Conservation (phyloP, 2,888 invertebrate species). For the Sinelater perroti region DNA sequence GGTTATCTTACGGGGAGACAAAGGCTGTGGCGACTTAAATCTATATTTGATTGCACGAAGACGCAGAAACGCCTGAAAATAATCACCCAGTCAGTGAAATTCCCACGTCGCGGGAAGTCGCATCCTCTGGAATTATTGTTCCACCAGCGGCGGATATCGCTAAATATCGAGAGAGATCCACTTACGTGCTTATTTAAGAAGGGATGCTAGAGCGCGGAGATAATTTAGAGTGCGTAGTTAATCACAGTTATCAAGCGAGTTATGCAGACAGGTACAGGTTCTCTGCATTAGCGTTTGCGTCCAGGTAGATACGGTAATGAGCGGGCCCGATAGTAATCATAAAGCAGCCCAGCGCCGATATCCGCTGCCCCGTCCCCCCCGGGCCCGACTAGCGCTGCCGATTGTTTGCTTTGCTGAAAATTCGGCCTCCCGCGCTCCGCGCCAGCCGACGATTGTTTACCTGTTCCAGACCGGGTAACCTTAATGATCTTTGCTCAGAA, state of each 20-base stretch:
- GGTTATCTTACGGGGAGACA: too few relatives aligned
- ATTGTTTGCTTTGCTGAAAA: constrained; percentile 10
- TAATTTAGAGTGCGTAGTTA: constrained; percentile 38
- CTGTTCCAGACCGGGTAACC: too few relatives aligned
- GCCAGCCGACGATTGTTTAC: too few relatives aligned
- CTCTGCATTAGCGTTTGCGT: constrained; percentile 31
- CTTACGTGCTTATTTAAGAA: constrained; percentile 31
- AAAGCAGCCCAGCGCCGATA: constrained; percentile 32
- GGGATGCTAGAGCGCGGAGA: constrained; percentile 32
- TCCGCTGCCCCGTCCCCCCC: neutral
- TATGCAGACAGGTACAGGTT: constrained; percentile 37
- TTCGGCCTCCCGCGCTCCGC: neutral
- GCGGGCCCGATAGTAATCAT: constrained; percentile 35
- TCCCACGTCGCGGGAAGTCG: constrained; percentile 7
- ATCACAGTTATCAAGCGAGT: constrained; percentile 37
- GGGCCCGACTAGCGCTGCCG: neutral
- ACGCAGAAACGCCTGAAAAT: neutral
- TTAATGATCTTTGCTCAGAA: too few relatives aligned
- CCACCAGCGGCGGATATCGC: constrained; percentile 26
- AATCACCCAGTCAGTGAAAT: neutral
- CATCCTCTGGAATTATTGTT: constrained; percentile 19
- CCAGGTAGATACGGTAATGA: constrained; percentile 37
- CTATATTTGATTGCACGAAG: neutral
- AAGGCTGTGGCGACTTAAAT: too few relatives aligned
- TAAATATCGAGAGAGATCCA: constrained; percentile 31